phyloP scores from a whole-genome alignment of 1,140 invertebrate genomes.

The Brachionus angularis region DNA sequence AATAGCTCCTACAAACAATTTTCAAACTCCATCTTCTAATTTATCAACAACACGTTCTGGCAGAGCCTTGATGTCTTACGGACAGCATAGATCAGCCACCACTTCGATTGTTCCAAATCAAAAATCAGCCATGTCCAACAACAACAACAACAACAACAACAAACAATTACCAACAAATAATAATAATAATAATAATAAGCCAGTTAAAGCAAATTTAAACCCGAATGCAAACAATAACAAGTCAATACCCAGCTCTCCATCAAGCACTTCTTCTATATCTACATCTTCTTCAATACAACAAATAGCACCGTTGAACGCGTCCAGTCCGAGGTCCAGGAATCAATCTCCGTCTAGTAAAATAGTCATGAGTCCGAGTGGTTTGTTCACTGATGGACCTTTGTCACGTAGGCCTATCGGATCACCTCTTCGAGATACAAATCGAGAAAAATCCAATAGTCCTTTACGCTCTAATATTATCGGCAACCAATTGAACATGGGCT shows the following conservation, averaged over 20 bases:
- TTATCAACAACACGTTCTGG: background rate
- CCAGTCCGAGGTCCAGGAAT: constrained; percentile 1
- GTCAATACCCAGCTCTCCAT: constrained; percentile 1
- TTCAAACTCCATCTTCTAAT: background rate
- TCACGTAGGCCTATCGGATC: background rate
- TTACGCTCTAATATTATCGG: constrained; percentile 7
- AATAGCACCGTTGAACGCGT: background rate
- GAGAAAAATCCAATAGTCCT: background rate
- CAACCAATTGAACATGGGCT: background rate
- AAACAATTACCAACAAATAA: background rate
- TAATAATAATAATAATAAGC: background rate
- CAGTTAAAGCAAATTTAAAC: background rate
- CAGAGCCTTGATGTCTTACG: background rate
- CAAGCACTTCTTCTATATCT: background rate
- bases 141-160: background rate
- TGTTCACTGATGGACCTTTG: background rate
- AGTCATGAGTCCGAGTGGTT: background rate
- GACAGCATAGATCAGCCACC: constrained; percentile 2
- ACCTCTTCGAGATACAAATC: no score
- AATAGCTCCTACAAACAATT: background rate
- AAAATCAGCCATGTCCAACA: constrained; percentile 5
- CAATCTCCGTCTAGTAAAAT: background rate
- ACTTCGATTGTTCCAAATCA: constrained; percentile 30
- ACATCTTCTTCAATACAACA: constrained; percentile 20
- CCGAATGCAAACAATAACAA: background rate